Base-by-base conservation (phyloP, 2,113 vertebrate genomes). In the Limnothrissa miodon region DNA sequence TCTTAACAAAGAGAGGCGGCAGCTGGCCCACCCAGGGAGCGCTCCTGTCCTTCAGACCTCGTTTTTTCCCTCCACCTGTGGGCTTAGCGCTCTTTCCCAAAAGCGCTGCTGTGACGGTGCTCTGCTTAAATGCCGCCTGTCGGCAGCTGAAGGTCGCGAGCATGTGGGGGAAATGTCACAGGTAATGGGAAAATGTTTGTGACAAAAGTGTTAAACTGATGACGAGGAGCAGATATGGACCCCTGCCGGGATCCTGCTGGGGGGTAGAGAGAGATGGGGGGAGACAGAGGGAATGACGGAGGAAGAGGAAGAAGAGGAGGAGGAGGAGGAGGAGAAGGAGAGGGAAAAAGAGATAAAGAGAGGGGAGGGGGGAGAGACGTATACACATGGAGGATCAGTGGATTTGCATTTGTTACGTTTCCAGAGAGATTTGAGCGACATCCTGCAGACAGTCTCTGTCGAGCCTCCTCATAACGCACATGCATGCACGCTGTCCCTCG, bases 201-300 rank as follows among this genome's bases (percentile, higher is more conserved):
- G 66, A 74, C 66, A 74, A 74, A 74, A 74, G 66, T 74, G 66
- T 74, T 74, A 74, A 74, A 74, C 66, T 74, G 66, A 74, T 74
- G 66, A 74, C 33, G 29, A 74, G 66, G 66, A 74, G 66, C 66
- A 74, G 66, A 74, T 74, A 74, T 29, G 66, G 66, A 74, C 66
- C 29, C 66, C 66, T 74, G 66, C 66, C 36, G 66, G 25, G 66
- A 29, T 29, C 25, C 66, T 74, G 66, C 25, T 66, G 66, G 29
- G 62, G 29, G 66, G 33, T 29, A 36, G 29, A 1, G 53, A 19
- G 8, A 74, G 66, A 74, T 3, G 15, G 66, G 66, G 33, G 33
- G 33, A 36, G 66, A 56, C 13, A 19, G 66, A 36, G 66, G 10
- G 15, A 15, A 25, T 29, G 25, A 13, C 2, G 5, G 29, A 36